Base-by-base conservation (phyloP, 2,797 vertebrate species). In the Pagetopsis macropterus region DNA sequence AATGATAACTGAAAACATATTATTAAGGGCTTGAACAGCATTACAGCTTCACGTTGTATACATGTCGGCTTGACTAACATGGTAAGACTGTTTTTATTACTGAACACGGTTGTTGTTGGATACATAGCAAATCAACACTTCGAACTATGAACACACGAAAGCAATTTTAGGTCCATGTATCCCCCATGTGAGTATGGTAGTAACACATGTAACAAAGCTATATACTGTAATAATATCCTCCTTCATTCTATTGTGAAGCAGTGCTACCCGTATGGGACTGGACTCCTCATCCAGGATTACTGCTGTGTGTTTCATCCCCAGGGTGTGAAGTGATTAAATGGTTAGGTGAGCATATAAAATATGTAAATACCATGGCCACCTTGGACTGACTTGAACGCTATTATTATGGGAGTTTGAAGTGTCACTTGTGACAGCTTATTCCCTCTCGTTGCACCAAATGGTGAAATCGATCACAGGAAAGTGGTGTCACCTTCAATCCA, bases 281-380 rank as follows among this genome's bases (percentile, higher is more conserved):
- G 63, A 65, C 44, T 76, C 78, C 52, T 37, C 33, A 37, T 83
- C 59, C 63, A 66, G 76, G 76, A 85, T 86, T 87, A 85, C 69
- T 40, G 14, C 50, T 60, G 81, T 75, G 6, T 83, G 54, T 33
- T 66, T 17, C 65, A 17, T 86, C 84, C 77, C 78, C 55, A 1
- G 71, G 65, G 84, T 74, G 65, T 61, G 54, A 19, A 78, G 82
- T 81, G 81, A 88, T 88, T 89, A 86, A 87, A 72, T 72, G 84
- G 73, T 72, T 81, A 83, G 72, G 56, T 82, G 82, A 83, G 79
- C 84, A 78, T 88, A 87, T 81, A 81, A 81, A 86, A 77, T 76
- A 80, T 87, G 81, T 81, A 88, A 89, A 91, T 87, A 82, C 27
- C 58, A 31, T 9, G 67, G 68, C 79, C 83, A 88, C 86, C 84